Conservation (phyloP, 2,113 vertebrate species). For the Mellivora capensis region DNA sequence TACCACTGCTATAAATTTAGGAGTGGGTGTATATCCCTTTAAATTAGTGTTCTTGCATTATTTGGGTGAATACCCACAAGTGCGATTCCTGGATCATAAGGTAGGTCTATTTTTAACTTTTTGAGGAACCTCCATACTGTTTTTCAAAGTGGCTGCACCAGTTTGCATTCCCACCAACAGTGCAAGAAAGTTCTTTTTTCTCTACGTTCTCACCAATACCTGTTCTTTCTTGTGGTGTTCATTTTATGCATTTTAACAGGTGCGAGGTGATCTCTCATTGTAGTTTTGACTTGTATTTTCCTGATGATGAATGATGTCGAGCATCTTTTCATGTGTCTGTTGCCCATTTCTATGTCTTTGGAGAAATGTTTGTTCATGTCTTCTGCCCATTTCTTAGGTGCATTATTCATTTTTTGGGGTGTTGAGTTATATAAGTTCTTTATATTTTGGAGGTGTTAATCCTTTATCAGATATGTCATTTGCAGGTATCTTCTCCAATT, state of each 20-base stretch:
- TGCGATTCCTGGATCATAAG: background rate
- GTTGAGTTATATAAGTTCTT: background rate
- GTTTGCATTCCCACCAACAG: background rate
- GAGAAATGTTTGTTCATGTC: background rate
- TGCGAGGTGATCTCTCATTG: background rate
- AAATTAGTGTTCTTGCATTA: background rate
- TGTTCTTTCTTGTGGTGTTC: background rate
- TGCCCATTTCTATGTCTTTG: background rate
- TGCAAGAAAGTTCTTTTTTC: background rate
- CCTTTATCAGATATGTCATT: background rate
- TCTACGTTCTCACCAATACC: background rate
- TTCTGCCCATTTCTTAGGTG: background rate
- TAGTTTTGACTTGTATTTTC: background rate
- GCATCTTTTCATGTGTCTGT: background rate
- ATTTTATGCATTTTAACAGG: background rate
- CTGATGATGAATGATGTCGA: background rate
- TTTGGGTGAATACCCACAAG: background rate
- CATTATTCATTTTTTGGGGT: background rate
- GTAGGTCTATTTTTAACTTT: background rate
- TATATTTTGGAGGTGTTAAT: background rate
- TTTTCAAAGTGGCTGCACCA: background rate
- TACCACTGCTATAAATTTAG: background rate
- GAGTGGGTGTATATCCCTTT: background rate
- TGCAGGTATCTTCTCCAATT: background rate
- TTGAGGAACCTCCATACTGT: background rate